phyloP scores from a whole-genome alignment of 1,140 invertebrate genomes.

The Brachionus plicatilis region DNA sequence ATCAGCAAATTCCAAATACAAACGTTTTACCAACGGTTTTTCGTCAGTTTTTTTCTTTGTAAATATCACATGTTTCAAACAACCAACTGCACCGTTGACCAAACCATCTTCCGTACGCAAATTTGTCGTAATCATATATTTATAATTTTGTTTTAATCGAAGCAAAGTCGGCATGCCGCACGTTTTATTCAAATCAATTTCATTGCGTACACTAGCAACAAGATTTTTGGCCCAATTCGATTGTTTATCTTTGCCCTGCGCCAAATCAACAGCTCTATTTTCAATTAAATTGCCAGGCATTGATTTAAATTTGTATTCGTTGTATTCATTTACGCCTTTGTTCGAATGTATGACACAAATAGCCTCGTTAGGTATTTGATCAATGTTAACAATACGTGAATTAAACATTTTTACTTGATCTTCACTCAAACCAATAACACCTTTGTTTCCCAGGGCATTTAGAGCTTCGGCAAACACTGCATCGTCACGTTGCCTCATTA shows the following conservation, averaged over 20 bases:
- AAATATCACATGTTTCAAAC: no score
- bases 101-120: not conserved
- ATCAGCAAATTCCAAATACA: no score
- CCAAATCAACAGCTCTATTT: not conserved
- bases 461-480: not conserved
- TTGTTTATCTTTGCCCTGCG: not conserved
- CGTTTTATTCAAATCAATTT: not conserved
- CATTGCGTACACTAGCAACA: not conserved
- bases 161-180: not conserved
- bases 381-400: not conserved
- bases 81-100: not conserved
- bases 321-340: not conserved
- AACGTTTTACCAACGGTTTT: no score
- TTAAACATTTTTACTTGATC: not conserved
- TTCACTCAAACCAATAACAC: not conserved
- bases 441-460: not conserved
- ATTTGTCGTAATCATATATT: not conserved
- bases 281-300: not conserved
- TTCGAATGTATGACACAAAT: not conserved
- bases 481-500: constrained; percentile 20
- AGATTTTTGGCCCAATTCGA: not conserved
- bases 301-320: not conserved
- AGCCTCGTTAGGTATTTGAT: not conserved
- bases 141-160: not conserved
- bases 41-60: no score